These are phyloP conservation scores for Agrochola circellaris DNA, from an alignment of 2,888 invertebrate genomes.

Conservation along the genomic window DNA sequence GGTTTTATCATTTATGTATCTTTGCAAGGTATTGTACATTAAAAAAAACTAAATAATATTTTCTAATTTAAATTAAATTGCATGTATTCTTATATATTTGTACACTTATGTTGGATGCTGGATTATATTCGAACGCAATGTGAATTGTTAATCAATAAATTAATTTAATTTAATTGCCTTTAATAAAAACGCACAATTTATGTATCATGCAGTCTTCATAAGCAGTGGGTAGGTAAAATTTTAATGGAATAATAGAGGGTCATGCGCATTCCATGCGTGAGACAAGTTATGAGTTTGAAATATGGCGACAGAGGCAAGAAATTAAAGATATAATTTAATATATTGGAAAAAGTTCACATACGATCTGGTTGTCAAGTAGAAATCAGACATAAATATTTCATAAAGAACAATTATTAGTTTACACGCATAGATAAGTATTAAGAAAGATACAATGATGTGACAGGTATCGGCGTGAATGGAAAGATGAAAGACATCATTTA, in stretches of 20 bases:
- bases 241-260: not conserved
- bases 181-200: not conserved
- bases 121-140: too few relatives aligned
- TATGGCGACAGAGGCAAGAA: not conserved
- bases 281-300: not conserved
- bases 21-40: too few relatives aligned
- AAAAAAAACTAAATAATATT: too few relatives aligned
- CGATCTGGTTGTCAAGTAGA: not conserved
- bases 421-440: not conserved
- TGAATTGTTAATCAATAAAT: too few relatives aligned
- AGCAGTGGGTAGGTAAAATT: not conserved
- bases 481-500: not conserved
- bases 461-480: not conserved
- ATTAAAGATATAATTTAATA: not conserved
- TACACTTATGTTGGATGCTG: too few relatives aligned
- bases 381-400: not conserved
- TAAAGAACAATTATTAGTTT: not conserved
- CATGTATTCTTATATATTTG: too few relatives aligned
- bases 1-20: too few relatives aligned
- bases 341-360: not conserved
- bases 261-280: not conserved
- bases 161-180: not conserved
- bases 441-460: not conserved
- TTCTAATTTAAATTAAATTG: too few relatives aligned
- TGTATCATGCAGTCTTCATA: not conserved